Evolutionary conservation across 2,797 vertebrate species (phyloP).

Genomic region (Gallinago stenura): DNA sequence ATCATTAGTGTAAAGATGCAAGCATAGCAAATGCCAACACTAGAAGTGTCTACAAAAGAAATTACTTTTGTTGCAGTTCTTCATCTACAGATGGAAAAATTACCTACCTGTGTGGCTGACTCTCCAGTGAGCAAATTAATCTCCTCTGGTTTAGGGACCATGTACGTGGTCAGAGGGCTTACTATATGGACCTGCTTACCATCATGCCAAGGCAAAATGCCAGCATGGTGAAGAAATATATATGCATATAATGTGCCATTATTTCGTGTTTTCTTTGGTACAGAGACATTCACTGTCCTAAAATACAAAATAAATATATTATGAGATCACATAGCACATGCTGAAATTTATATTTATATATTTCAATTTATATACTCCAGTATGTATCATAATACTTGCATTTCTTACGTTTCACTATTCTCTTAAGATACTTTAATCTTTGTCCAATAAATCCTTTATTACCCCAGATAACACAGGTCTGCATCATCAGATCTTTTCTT

Average conservation of each 20-base stretch:
- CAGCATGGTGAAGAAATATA: slow-evolving; percentile 91
- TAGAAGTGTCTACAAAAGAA: neutral
- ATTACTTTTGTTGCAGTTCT: neutral
- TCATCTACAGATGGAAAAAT: neutral
- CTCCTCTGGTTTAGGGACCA: slow-evolving; percentile 83
- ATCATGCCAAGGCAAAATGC: slow-evolving; percentile 90
- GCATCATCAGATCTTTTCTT: neutral
- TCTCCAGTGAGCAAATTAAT: slow-evolving; percentile 92
- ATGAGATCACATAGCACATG: neutral
- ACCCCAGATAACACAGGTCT: neutral
- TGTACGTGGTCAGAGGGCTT: slow-evolving; percentile 90
- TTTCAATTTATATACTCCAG: neutral
- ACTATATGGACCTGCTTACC: slow-evolving; percentile 90
- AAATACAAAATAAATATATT: slow-evolving; percentile 16
- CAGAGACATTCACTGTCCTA: slow-evolving; percentile 90
- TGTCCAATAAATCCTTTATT: neutral
- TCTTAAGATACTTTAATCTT: neutral
- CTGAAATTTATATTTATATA: neutral
- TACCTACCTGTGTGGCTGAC: slow-evolving; percentile 83
- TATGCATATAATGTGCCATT: slow-evolving; percentile 91
- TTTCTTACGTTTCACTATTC: neutral
- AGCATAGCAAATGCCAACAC: neutral
- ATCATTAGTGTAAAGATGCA: neutral
- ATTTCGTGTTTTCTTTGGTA: slow-evolving; percentile 89
- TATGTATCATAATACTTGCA: neutral